Evolutionary conservation across 2,888 invertebrate species (phyloP).

Genomic region (Lycia hirtaria): DNA sequence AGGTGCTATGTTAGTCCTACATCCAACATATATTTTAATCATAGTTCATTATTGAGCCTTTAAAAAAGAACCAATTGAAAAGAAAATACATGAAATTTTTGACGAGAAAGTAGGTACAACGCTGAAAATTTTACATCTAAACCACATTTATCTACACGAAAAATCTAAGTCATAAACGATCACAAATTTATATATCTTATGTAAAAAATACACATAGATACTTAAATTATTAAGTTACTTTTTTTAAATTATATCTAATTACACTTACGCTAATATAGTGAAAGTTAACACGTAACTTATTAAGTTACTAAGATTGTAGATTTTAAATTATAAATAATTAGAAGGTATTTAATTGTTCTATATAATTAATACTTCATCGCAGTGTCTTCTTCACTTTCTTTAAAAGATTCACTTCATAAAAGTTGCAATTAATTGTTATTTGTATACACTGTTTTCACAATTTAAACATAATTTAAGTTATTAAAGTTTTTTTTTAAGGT

Average conservation of each 20-base stretch:
- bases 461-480: no score
- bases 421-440: not conserved
- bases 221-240: not conserved
- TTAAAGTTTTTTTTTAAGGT: not conserved
- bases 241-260: slow-evolving; percentile 8
- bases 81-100: no score
- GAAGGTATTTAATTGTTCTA: not conserved
- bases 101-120: no score
- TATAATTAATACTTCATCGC: not conserved
- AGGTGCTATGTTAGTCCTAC: no score
- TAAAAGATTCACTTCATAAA: not conserved
- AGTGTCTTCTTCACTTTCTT: not conserved
- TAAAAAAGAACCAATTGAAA: no score
- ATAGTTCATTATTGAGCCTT: not conserved
- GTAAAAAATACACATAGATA: slow-evolving; percentile 16
- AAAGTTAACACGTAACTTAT: not conserved
- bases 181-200: slow-evolving; percentile 4
- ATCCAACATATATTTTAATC: no score
- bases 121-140: not conserved
- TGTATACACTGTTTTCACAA: no score
- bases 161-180: slow-evolving; percentile 3
- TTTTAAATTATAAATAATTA: not conserved
- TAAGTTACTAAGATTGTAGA: slow-evolving; percentile 1
- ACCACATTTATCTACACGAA: not conserved
- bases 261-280: slow-evolving; percentile 6